Conservation (phyloP, 2,113 vertebrate species). For the Amphiprion percula region DNA sequence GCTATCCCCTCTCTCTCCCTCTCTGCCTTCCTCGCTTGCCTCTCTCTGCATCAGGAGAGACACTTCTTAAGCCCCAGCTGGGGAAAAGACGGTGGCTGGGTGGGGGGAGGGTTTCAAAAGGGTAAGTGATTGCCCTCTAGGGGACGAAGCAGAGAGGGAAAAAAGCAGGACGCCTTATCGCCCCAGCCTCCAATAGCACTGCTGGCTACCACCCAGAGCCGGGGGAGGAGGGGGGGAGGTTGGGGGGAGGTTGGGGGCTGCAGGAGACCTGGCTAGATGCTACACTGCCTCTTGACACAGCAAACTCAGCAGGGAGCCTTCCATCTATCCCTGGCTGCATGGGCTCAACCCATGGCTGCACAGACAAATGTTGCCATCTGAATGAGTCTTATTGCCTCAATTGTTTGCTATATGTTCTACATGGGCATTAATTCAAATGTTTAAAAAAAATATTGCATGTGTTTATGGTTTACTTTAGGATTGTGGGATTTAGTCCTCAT, state of each 20-base stretch:
- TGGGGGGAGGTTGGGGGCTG: background rate
- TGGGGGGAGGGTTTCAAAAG: slow-evolving; percentile 83
- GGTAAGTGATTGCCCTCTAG: slow-evolving; percentile 89
- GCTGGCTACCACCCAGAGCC: slow-evolving; percentile 78
- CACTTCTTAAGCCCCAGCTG: slow-evolving; percentile 80
- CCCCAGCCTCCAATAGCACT: slow-evolving; percentile 78
- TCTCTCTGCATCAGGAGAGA: slow-evolving; percentile 73
- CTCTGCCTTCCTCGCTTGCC: slow-evolving; percentile 41
- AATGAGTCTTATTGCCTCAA: slow-evolving; percentile 32
- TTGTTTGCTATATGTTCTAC: background rate
- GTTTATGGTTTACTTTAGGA: background rate
- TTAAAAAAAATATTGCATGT: slow-evolving; percentile 11
- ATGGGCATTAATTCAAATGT: background rate
- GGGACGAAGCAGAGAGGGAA: slow-evolving; percentile 79
- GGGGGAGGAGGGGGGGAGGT: slow-evolving; percentile 1
- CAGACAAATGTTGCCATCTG: slow-evolving; percentile 60
- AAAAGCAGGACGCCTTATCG: slow-evolving; percentile 80
- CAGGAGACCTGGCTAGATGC: slow-evolving; percentile 65
- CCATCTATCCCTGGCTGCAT: slow-evolving; percentile 54
- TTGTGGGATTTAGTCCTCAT: background rate
- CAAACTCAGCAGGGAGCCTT: slow-evolving; percentile 72
- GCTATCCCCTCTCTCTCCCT: slow-evolving; percentile 17
- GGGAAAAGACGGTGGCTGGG: slow-evolving; percentile 74
- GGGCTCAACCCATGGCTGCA: slow-evolving; percentile 43
- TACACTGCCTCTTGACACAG: slow-evolving; percentile 80